These are phyloP conservation scores for Drosophila monieri DNA, from an alignment of 2,888 invertebrate genomes.

Conservation along the genomic window DNA sequence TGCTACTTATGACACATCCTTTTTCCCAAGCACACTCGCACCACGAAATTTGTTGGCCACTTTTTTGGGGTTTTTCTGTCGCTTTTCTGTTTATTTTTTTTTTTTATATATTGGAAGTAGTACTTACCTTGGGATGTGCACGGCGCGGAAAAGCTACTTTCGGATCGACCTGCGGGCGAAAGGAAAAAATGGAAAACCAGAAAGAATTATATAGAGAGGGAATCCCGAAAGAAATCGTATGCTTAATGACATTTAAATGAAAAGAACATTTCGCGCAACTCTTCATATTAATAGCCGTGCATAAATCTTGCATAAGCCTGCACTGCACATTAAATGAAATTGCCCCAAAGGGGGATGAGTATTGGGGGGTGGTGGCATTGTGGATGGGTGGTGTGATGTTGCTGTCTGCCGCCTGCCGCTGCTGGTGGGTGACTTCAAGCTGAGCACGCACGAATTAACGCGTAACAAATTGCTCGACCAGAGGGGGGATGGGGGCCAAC, in stretches of 20 bases:
- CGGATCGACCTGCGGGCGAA: slow-evolving; percentile 95
- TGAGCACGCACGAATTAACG: slow-evolving; percentile 80
- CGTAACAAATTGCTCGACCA: slow-evolving; percentile 75
- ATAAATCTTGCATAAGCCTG: slow-evolving; percentile 79
- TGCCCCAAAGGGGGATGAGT: slow-evolving; percentile 49
- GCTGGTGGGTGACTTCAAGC: slow-evolving; percentile 53
- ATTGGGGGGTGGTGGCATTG: background rate
- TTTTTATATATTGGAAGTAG: slow-evolving; percentile 42
- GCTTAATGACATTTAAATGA: slow-evolving; percentile 78
- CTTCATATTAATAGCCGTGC: slow-evolving; percentile 78
- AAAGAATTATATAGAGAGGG: slow-evolving; percentile 11
- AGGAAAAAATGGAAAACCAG: slow-evolving; percentile 5
- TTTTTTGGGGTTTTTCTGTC: slow-evolving; percentile 6
- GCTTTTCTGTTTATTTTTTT: slow-evolving; percentile 43
- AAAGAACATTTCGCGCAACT: slow-evolving; percentile 74
- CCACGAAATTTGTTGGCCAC: slow-evolving; percentile 12
- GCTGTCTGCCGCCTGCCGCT: background rate
- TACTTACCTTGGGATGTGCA: slow-evolving; percentile 98
- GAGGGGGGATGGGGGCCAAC: slow-evolving; percentile 31
- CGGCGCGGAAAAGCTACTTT: slow-evolving; percentile 99
- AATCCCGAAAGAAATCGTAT: slow-evolving; percentile 59
- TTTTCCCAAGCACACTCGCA: slow-evolving; percentile 39
- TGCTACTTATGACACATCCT: slow-evolving; percentile 80
- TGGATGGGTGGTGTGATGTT: slow-evolving; percentile 17
- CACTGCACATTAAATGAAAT: slow-evolving; percentile 79